Percentiles rank a stretch among this genome's conserved stretches.
phyloP scores from a whole-genome alignment of 37 sponge, comb jelly and placozoan species.

The Aplysina aerophoba region DNA sequence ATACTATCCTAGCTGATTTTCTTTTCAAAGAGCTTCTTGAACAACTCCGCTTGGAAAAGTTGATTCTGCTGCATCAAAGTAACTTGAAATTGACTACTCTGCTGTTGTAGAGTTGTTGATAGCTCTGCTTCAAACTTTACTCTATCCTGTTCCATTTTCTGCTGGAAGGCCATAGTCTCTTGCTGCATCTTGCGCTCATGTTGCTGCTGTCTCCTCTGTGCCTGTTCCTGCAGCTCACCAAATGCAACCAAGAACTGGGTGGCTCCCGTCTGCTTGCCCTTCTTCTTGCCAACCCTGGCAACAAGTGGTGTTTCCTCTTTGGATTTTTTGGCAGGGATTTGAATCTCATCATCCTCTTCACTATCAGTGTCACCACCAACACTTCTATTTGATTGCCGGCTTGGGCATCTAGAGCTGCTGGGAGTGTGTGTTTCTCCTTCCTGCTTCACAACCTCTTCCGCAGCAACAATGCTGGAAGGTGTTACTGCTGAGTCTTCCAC shows the following conservation, averaged over 20 bases:
- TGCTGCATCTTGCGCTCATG: slow-evolving; percentile 4
- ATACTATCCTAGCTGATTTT: background rate
- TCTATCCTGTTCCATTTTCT: slow-evolving; percentile 1
- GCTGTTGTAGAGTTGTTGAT: background rate
- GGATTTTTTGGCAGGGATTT: background rate
- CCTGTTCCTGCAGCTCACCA: background rate
- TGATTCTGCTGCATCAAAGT: background rate
- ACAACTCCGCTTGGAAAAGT: slow-evolving; percentile 1
- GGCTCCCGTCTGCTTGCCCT: background rate
- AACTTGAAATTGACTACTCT: background rate
- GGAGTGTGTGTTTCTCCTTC: background rate
- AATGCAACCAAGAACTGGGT: background rate
- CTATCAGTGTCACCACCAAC: background rate
- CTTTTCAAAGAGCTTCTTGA: background rate
- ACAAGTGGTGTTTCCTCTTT: background rate
- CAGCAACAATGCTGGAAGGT: background rate
- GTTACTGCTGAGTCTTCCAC: background rate
- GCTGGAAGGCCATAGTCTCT: background rate
- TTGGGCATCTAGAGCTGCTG: background rate
- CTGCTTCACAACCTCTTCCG: background rate
- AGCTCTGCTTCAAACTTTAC: slow-evolving; percentile 10
- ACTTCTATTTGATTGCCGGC: background rate
- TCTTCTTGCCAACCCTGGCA: background rate
- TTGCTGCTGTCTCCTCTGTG: background rate
- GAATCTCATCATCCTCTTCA: background rate